Percentiles rank a stretch among this genome's conserved stretches.
phyloP scores from a whole-genome alignment of 1,140 invertebrate genomes.

The Drosophila guanche region DNA sequence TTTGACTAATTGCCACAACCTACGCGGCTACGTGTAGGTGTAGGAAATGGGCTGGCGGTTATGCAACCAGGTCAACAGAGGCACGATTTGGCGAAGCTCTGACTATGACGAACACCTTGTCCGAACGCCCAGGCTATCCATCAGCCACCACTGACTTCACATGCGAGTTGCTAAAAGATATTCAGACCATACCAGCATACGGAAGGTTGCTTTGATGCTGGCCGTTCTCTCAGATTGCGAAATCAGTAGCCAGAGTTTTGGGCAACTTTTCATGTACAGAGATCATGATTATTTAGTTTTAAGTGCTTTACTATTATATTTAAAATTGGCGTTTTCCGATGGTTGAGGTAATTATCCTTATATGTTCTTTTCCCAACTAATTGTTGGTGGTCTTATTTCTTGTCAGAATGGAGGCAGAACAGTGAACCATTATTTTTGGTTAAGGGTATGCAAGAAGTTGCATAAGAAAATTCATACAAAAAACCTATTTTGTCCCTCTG shows the following conservation, averaged over 20 bases:
- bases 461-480: too few species aligned
- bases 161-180: conserved; percentile 41
- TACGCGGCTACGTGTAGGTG: conserved; percentile 36
- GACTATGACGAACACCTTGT: conserved; percentile 60
- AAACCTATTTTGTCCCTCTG: too few species aligned
- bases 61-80: conserved; percentile 67
- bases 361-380: conserved; percentile 12
- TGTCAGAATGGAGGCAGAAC: background rate
- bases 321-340: conserved; percentile 27
- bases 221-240: conserved; percentile 5
- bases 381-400: conserved; percentile 31
- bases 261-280: conserved; percentile 14
- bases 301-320: conserved; percentile 21
- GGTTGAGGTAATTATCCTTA: conserved; percentile 16
- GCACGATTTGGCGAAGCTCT: conserved; percentile 58
- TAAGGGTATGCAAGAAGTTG: too few species aligned
- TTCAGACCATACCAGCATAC: too few species aligned
- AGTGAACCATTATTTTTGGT: too few species aligned
- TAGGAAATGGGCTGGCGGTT: conserved; percentile 65
- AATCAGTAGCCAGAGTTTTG: conserved; percentile 1
- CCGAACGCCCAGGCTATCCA: conserved; percentile 51
- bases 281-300: conserved; percentile 2
- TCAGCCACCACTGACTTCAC: conserved; percentile 26
- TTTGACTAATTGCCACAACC: conserved; percentile 65
- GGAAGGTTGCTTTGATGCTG: conserved; percentile 3